Base-by-base conservation (phyloP, 37 sponge, comb jelly and placozoan species). In the Spongilla lacustris region DNA sequence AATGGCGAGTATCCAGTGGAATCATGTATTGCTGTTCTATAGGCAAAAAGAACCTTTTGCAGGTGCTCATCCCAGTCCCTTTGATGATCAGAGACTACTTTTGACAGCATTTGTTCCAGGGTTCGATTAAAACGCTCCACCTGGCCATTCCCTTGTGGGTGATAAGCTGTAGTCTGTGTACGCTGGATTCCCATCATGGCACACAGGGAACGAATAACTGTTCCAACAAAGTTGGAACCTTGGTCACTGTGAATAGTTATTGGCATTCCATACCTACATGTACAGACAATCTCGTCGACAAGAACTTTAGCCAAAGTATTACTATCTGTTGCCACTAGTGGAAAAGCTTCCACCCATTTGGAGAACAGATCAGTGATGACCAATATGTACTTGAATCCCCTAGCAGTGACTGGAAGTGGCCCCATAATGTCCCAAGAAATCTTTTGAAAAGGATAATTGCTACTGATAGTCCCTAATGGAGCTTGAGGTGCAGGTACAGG, bases 21-120 rank as follows among this genome's bases (percentile, higher is more conserved):
- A 19, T 84, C 85, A 84, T 84, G 85, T 26, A 84, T 48, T 74
- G n/a, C n/a, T n/a, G n/a, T n/a, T n/a, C n/a, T n/a, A n/a, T n/a
- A n/a, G n/a, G n/a, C n/a, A n/a, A n/a, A n/a, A n/a, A n/a, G n/a
- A n/a, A n/a, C n/a, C n/a, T n/a, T n/a, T n/a, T n/a, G n/a, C n/a
- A n/a, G n/a, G n/a, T n/a, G n/a, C n/a, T n/a, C n/a, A n/a, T n/a
- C n/a, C n/a, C n/a, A n/a, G n/a, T n/a, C n/a, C n/a, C 69, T 33
- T 25, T 76, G 75, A 24, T 77, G 76, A 84, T 84, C 75, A 4
- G 77, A 68, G 21, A 66, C 14, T 22, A 66, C n/a, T 37, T n/a
- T n/a, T n/a, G n/a, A n/a, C n/a, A n/a, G n/a, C n/a, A n/a, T n/a
- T n/a, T n/a, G n/a, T n/a, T n/a, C n/a, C n/a, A n/a, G n/a, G n/a